Evolutionary conservation across 2,888 invertebrate genomes (phyloP).

Genomic region (Biston stratarius): DNA sequence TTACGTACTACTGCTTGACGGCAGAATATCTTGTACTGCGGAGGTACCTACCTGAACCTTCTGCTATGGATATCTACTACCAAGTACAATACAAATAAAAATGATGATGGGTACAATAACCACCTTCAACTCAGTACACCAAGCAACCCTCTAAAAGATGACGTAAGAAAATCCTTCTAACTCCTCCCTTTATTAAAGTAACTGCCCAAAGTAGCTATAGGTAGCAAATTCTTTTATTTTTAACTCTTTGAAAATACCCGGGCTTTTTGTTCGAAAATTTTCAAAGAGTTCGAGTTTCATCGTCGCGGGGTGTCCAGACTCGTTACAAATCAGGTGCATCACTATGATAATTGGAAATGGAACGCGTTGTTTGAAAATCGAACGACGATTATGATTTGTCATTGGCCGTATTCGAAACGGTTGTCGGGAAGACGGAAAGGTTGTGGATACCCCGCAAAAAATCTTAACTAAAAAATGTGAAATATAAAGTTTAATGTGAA

Average conservation of each 20-base stretch:
- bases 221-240: slow-evolving; percentile 38
- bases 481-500: not conserved
- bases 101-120: too few species aligned
- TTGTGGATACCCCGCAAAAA: slow-evolving; percentile 12
- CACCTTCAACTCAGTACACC: too few species aligned
- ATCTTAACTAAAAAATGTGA: not conserved
- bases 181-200: slow-evolving; percentile 4
- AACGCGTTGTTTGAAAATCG: slow-evolving; percentile 67
- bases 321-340: slow-evolving; percentile 58
- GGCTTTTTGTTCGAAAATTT: slow-evolving; percentile 26
- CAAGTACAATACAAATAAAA: too few species aligned
- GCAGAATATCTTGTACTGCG: too few species aligned
- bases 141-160: not conserved
- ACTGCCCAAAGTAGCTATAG: not conserved
- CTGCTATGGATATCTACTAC: too few species aligned
- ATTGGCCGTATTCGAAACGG: slow-evolving; percentile 68
- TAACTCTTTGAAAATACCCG: slow-evolving; percentile 22
- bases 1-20: too few species aligned
- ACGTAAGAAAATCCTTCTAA: slow-evolving; percentile 4
- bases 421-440: slow-evolving; percentile 45
- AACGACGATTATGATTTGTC: slow-evolving; percentile 65
- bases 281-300: slow-evolving; percentile 59
- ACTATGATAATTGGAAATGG: slow-evolving; percentile 64
- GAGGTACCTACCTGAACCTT: too few species aligned
- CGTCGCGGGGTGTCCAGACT: slow-evolving; percentile 62